Conservation (phyloP, 2,888 invertebrate genomes). For the Poecilus cupreus region DNA sequence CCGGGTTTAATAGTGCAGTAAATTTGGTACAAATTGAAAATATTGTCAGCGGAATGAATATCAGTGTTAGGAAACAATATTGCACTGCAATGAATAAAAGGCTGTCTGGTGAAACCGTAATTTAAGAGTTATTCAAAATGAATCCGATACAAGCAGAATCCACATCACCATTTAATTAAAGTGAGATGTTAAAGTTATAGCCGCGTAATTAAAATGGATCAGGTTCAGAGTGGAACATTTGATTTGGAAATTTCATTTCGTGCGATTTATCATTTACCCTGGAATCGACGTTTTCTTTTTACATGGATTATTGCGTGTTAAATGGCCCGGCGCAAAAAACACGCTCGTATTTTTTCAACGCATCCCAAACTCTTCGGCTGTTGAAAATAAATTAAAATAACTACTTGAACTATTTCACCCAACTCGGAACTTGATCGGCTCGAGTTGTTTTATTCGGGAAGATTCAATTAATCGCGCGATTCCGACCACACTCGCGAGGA, state of each 20-base stretch:
- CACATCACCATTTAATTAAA: slow-evolving; percentile 34
- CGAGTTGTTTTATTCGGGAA: neutral
- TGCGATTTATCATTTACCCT: slow-evolving; percentile 45
- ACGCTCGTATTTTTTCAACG: slow-evolving; percentile 28
- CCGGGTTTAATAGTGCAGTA: neutral
- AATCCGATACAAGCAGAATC: slow-evolving; percentile 13
- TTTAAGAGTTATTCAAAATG: slow-evolving; percentile 31
- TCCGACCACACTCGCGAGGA: neutral
- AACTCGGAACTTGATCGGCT: slow-evolving; percentile 3
- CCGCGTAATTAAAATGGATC: slow-evolving; percentile 48
- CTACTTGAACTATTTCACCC: slow-evolving; percentile 28
- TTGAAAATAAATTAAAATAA: slow-evolving; percentile 33
- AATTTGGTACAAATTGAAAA: neutral
- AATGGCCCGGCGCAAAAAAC: slow-evolving; percentile 40
- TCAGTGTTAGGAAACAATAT: neutral
- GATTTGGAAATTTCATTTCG: slow-evolving; percentile 49
- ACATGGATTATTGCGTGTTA: slow-evolving; percentile 54
- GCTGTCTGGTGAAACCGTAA: slow-evolving; percentile 4
- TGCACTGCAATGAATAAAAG: neutral
- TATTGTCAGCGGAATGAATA: neutral
- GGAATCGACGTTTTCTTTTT: slow-evolving; percentile 38
- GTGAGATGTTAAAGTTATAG: slow-evolving; percentile 42
- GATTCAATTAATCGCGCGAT: slow-evolving; percentile 5
- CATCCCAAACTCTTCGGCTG: neutral
- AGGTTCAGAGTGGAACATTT: neutral